These are phyloP conservation scores for Vannuccia rotundouncinata DNA, from an alignment of 2,888 invertebrate genomes.

Conservation along the genomic window DNA sequence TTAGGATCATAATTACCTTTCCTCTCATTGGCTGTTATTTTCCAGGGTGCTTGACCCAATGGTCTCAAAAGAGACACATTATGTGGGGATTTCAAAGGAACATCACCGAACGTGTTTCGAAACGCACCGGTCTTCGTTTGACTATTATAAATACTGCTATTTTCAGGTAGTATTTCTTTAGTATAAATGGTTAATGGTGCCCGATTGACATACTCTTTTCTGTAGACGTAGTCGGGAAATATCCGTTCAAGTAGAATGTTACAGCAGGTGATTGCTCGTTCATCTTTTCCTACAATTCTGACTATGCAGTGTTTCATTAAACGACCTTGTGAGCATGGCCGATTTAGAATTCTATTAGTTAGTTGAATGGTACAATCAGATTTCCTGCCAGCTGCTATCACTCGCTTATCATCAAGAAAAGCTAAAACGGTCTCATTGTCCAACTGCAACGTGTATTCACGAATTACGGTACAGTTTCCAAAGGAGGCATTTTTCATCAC, in stretches of 20 bases:
- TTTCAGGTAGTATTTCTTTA: slow-evolving; percentile 7
- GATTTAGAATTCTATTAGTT: slow-evolving; percentile 7
- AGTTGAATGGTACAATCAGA: slow-evolving; percentile 1
- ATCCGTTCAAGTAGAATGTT: not conserved
- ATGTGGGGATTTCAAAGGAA: not conserved
- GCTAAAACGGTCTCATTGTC: not conserved
- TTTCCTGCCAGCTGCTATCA: not conserved
- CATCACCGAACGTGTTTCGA: not conserved
- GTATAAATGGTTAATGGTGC: slow-evolving; percentile 20
- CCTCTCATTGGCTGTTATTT: not conserved
- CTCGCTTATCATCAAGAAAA: slow-evolving; percentile 15
- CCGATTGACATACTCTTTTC: not conserved
- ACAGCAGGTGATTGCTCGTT: not conserved
- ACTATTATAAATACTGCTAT: not conserved
- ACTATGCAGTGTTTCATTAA: not conserved
- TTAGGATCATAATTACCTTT: not conserved
- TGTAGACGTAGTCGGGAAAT: not conserved
- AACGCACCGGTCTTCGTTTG: not conserved
- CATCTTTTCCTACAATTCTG: not conserved
- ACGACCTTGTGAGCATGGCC: not conserved
- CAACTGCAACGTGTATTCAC: not conserved
- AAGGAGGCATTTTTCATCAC: too few relatives aligned
- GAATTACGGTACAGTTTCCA: too few relatives aligned
- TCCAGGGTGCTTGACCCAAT: not conserved
- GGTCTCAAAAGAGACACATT: not conserved